Evolutionary conservation across 2,797 vertebrate genomes (phyloP), one percentile per base, ranked within the genome.

Genomic region (Apogon hyalosoma): DNA sequence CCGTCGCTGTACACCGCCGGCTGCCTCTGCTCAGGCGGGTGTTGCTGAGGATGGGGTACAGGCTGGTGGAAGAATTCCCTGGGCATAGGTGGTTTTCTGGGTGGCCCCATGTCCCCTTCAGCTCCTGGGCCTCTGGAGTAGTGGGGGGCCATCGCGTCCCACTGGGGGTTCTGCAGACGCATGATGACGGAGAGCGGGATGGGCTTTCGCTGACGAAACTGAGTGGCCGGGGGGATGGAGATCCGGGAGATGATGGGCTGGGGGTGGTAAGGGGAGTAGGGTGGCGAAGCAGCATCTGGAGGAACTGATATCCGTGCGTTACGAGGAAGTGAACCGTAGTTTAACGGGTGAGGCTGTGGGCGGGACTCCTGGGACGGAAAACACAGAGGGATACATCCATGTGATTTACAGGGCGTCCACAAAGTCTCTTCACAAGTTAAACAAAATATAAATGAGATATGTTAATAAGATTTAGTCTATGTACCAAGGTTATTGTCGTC

Each of bases 151-250:
- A 66, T 86, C 0, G 36, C 76, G 3, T 70, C 88, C 91, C 94
- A 96, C 12, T 93, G 86, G 0, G 95, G 95, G 5, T 96, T 96
- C 70, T 98, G 96, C 47, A 98, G 93, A 55, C 94, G 94, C 92
- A 97, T 95, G 76, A 98, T 97, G 89, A 97, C 94, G 2, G 96
- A 97, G 40, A 97, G 94, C 0, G 96, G 96, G 47, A 98, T 94
- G 10, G 95, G 95, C 31, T 84, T 91, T 48, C 87, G 93, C 62
- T 93, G 84, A 4, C 80, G 91, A 2, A 62, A 38, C 73, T 75
- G 85, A 1, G 87, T 4, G 31, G 68, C 56, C 0, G 96, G 96
- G 0, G 96, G 96, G 39, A 97, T 95, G 4, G 95, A 92, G 54
- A 97, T 95, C 3, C 96, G 95, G 46, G 93, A 95, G 67, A 94